Percentiles rank a stretch among this genome's conserved stretches.
Conservation (phyloP, 2,888 invertebrate genomes). For the Nomada fucata region DNA sequence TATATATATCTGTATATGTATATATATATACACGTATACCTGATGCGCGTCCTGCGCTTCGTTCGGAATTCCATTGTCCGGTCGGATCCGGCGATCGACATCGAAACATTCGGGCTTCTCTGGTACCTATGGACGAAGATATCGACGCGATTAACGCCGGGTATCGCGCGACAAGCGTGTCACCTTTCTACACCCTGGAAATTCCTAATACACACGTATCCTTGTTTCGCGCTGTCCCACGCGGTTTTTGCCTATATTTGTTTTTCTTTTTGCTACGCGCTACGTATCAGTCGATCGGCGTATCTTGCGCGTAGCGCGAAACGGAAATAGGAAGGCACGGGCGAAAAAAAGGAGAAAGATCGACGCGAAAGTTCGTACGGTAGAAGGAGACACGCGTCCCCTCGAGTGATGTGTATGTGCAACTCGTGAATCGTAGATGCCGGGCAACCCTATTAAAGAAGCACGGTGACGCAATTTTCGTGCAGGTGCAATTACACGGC, state of each 20-base stretch:
- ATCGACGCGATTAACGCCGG: constrained; percentile 32
- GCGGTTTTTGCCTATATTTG: too few relatives aligned
- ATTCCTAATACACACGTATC: constrained; percentile 1
- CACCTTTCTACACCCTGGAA: constrained; percentile 24
- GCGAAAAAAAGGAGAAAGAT: neutral
- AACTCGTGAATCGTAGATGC: constrained; percentile 7
- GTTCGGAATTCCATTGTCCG: constrained; percentile 30
- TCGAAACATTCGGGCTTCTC: constrained; percentile 18
- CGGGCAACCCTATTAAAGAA: constrained; percentile 18
- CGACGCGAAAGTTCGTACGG: neutral
- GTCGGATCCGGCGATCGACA: neutral
- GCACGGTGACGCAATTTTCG: constrained; percentile 62
- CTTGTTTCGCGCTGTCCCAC: neutral
- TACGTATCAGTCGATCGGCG: too few relatives aligned
- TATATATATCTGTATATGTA: neutral
- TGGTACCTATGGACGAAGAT: neutral
- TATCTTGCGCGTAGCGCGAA: too few relatives aligned
- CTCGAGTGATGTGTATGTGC: neutral
- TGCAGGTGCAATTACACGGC: constrained; percentile 60
- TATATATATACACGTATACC: neutral
- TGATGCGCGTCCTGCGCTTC: constrained; percentile 9
- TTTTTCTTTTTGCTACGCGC: too few relatives aligned
- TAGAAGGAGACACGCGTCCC: neutral
- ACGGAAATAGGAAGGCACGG: too few relatives aligned
- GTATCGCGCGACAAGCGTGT: constrained; percentile 23